Conservation (phyloP, 1,140 invertebrate species). For the Dryas iulia region DNA sequence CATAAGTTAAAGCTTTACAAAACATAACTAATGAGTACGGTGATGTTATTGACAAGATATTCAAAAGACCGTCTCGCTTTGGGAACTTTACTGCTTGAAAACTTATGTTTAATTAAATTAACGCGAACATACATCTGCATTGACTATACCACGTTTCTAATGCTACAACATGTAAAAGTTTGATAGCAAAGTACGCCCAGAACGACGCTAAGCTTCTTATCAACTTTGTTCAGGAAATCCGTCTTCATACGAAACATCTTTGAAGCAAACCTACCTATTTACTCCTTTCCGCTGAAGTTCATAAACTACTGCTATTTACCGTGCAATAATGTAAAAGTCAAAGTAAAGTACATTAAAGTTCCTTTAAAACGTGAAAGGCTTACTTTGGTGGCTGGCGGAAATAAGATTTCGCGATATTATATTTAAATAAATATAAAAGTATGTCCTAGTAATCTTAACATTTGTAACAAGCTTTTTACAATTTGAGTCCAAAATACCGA, state of each 20-base stretch:
- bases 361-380: too few relatives aligned
- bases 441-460: too few relatives aligned
- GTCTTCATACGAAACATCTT: neutral
- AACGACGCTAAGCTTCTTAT: neutral
- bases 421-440: too few relatives aligned
- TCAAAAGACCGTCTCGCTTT: too few relatives aligned
- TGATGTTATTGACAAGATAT: too few relatives aligned
- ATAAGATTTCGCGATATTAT: too few relatives aligned
- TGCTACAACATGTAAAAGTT: neutral
- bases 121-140: neutral
- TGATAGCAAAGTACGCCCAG: neutral
- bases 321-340: neutral
- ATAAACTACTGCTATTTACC: neutral
- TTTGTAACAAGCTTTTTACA: too few relatives aligned
- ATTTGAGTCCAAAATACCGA: too few relatives aligned
- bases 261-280: neutral
- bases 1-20: too few relatives aligned
- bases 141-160: neutral
- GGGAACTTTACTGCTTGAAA: neutral
- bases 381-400: too few relatives aligned
- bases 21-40: too few relatives aligned
- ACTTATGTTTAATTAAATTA: neutral
- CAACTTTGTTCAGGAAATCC: neutral
- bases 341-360: too few relatives aligned
- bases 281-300: neutral